Evolutionary conservation across 2,888 invertebrate species (phyloP).

Genomic region (Seira musarum): DNA sequence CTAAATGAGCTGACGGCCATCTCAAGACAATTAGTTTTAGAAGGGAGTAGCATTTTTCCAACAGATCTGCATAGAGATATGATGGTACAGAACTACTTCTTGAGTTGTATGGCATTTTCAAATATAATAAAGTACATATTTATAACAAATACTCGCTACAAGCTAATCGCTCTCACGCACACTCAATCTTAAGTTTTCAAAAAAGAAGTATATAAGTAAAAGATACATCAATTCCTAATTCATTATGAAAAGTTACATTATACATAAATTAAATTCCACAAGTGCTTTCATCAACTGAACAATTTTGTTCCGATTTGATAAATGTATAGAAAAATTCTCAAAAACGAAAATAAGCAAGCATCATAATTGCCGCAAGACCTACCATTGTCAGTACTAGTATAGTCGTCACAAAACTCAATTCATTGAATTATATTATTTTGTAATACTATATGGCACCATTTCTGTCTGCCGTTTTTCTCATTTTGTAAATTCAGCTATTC

Average conservation of each 20-base stretch:
- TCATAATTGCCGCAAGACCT: neutral
- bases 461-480: conserved; percentile 37
- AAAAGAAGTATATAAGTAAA: neutral
- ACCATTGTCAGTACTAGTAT: neutral
- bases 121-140: neutral
- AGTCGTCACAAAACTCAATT: conserved; percentile 10
- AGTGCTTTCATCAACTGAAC: neutral
- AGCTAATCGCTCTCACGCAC: conserved; percentile 17
- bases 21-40: neutral
- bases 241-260: conserved; percentile 6
- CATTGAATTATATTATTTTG: conserved; percentile 24
- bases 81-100: conserved; percentile 4
- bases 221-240: neutral
- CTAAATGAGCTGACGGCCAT: neutral
- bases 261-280: neutral
- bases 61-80: conserved; percentile 39
- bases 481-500: conserved; percentile 31
- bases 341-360: neutral
- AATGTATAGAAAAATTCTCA: neutral
- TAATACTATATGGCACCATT: conserved; percentile 56
- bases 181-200: neutral
- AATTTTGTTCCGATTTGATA: conserved; percentile 1
- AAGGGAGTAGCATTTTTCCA: neutral
- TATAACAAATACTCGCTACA: conserved; percentile 24
- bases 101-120: neutral